phyloP scores from a whole-genome alignment of 2,888 invertebrate species.

The Torymus tubicola region DNA sequence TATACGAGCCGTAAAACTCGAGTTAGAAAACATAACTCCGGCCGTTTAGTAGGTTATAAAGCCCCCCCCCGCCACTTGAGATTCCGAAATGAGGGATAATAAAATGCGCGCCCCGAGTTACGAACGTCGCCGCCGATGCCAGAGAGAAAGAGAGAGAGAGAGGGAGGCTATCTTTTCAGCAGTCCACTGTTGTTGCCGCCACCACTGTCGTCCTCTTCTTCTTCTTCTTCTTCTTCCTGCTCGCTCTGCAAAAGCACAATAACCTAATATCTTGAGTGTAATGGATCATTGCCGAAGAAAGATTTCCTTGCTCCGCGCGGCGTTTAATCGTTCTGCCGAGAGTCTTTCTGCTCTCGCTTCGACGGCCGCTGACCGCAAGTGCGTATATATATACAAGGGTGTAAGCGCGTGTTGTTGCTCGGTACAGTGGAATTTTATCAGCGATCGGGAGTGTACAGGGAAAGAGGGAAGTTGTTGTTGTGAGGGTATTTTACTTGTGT shows the following conservation, averaged over 20 bases:
- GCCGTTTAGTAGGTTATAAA: conserved; percentile 57
- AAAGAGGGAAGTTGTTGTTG: no score
- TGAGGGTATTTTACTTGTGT: no score
- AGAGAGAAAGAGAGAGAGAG: neutral
- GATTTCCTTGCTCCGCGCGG: conserved; percentile 1
- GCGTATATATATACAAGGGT: no score
- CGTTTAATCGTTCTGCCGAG: neutral
- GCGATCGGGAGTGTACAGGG: no score
- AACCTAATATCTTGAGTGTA: conserved; percentile 25
- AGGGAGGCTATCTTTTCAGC: conserved; percentile 7
- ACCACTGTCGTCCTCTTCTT: neutral
- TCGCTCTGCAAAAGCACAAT: conserved; percentile 6
- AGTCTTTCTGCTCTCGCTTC: no score
- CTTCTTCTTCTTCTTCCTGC: neutral
- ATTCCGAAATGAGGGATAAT: conserved; percentile 52
- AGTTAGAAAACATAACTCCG: conserved; percentile 56
- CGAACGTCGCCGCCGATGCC: neutral
- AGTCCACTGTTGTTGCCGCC: neutral
- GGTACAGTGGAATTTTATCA: no score
- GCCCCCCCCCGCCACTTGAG: conserved; percentile 32
- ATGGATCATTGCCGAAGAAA: conserved; percentile 29
- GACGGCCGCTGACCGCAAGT: no score
- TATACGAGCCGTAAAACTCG: conserved; percentile 46
- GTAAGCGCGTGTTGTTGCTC: no score
- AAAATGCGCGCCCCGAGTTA: conserved; percentile 34